Conservation (phyloP, 2,888 invertebrate species). For the Cynaeus angustus region DNA sequence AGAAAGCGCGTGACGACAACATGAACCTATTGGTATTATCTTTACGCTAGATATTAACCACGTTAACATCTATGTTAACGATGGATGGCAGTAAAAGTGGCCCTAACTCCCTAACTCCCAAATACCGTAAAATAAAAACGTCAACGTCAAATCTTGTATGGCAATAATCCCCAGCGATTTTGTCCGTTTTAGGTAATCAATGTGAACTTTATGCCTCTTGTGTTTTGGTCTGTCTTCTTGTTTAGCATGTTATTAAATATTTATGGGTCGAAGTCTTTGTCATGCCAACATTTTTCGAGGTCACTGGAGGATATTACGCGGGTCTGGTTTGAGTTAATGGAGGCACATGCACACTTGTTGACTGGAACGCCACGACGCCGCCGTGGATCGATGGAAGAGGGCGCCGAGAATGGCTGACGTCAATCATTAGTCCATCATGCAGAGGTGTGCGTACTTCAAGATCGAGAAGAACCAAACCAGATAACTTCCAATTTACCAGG, state of each 20-base stretch:
- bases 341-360: conserved; percentile 58
- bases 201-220: too few species aligned
- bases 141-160: too few species aligned
- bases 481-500: conserved; percentile 33
- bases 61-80: too few species aligned
- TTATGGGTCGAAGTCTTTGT: conserved; percentile 1
- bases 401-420: conserved; percentile 52
- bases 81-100: too few species aligned
- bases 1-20: neutral
- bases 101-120: too few species aligned
- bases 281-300: conserved; percentile 14
- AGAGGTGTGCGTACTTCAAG: conserved; percentile 31
- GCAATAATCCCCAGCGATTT: too few species aligned
- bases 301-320: conserved; percentile 31
- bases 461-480: conserved; percentile 17
- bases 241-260: neutral
- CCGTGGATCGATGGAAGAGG: conserved; percentile 53
- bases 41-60: too few species aligned
- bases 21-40: too few species aligned
- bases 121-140: too few species aligned
- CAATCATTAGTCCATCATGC: conserved; percentile 52
- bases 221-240: neutral
- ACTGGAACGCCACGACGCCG: conserved; percentile 59
- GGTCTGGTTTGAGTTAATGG: conserved; percentile 38
- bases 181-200: too few species aligned